These are phyloP conservation scores for Probaryconus sp. DNA, from an alignment of 1,140 invertebrate genomes.

Conservation along the genomic window DNA sequence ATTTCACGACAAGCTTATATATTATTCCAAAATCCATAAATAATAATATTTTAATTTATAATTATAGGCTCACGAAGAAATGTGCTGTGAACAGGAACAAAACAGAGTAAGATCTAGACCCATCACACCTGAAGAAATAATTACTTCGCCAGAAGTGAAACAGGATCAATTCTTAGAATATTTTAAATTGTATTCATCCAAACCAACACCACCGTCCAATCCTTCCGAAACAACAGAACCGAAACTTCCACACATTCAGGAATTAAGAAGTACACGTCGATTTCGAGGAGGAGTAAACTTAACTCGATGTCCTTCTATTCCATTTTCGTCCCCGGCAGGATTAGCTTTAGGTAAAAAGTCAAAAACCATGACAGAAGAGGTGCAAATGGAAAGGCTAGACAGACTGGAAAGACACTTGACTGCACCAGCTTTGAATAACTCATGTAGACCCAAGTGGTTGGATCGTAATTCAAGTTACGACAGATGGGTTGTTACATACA, in stretches of 20 bases:
- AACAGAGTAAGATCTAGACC: slow-evolving; percentile 63
- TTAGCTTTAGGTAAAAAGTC: slow-evolving; percentile 77
- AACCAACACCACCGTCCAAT: slow-evolving; percentile 35
- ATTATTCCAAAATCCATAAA: too few relatives aligned
- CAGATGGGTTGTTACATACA: slow-evolving; percentile 72
- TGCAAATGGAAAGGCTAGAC: slow-evolving; percentile 78
- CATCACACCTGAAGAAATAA: slow-evolving; percentile 64
- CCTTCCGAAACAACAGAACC: slow-evolving; percentile 1
- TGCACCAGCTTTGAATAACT: slow-evolving; percentile 74
- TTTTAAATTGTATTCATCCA: slow-evolving; percentile 67
- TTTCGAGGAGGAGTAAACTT: slow-evolving; percentile 76
- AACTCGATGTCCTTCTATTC: slow-evolving; percentile 77
- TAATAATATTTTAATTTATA: too few relatives aligned
- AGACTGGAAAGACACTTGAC: slow-evolving; percentile 78
- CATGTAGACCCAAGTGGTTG: slow-evolving; percentile 76
- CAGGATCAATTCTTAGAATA: slow-evolving; percentile 75
- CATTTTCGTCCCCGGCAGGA: slow-evolving; percentile 80
- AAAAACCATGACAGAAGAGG: slow-evolving; percentile 77
- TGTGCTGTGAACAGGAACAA: slow-evolving; percentile 71
- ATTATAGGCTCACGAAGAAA: slow-evolving; percentile 79
- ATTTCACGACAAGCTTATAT: too few relatives aligned
- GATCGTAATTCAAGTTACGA: slow-evolving; percentile 70
- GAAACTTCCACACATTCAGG: slow-evolving; percentile 4
- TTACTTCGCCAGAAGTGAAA: slow-evolving; percentile 62
- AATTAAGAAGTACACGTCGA: slow-evolving; percentile 73